Evolutionary conservation across 2,888 invertebrate genomes (phyloP).

Genomic region (Resseliella maxima): DNA sequence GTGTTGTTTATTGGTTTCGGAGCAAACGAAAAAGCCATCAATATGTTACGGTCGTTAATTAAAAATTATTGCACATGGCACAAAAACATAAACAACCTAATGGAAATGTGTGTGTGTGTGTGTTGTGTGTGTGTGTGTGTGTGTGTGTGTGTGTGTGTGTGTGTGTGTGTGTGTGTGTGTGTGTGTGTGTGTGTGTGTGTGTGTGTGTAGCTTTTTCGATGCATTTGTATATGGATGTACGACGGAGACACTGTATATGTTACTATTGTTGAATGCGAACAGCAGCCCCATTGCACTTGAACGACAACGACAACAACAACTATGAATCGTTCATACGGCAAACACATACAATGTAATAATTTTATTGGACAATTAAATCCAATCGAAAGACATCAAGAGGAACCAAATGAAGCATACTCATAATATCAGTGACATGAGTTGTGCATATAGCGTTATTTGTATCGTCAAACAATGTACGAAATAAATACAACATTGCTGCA

Average conservation of each 20-base stretch:
- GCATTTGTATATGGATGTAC: too few species aligned
- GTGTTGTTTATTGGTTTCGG: constrained; percentile 51
- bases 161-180: not conserved
- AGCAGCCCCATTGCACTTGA: not conserved
- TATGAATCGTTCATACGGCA: not conserved
- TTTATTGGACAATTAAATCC: constrained; percentile 54
- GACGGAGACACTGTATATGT: not conserved
- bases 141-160: not conserved
- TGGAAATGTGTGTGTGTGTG: not conserved
- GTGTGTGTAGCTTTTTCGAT: too few species aligned
- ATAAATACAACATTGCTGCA: not conserved
- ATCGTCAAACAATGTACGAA: constrained; percentile 17
- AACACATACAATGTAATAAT: constrained; percentile 54
- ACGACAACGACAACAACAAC: not conserved
- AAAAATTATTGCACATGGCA: constrained; percentile 54
- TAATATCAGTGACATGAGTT: constrained; percentile 36
- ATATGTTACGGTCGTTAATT: constrained; percentile 54
- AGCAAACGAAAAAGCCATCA: constrained; percentile 42
- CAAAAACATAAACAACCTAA: constrained; percentile 53
- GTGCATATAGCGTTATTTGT: not conserved
- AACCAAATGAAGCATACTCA: constrained; percentile 46
- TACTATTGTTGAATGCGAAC: not conserved
- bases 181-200: not conserved
- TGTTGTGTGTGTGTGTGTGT: not conserved
- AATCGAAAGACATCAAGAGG: constrained; percentile 49